Conservation (phyloP, 2,888 invertebrate species). For the Zygogramma bicolorata region DNA sequence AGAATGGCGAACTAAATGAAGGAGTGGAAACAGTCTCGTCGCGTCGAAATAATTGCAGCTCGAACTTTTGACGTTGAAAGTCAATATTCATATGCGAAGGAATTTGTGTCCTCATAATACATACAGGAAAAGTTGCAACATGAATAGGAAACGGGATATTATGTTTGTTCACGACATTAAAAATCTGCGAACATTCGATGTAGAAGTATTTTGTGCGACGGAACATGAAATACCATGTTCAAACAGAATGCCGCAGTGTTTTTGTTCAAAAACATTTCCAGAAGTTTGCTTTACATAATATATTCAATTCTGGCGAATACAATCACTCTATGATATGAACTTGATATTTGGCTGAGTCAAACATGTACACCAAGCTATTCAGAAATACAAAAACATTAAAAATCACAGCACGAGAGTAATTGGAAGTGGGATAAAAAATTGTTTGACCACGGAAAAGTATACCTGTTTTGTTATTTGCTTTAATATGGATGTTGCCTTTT, state of each 20-base stretch:
- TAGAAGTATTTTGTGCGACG: background rate
- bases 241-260: background rate
- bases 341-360: no score
- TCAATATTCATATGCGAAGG: background rate
- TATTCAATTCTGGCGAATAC: no score
- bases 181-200: background rate
- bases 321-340: no score
- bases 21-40: background rate
- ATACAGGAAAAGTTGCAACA: background rate
- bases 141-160: slow-evolving; percentile 1
- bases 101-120: background rate
- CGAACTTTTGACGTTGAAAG: background rate
- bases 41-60: background rate
- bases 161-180: background rate
- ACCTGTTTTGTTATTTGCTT: no score
- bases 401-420: no score
- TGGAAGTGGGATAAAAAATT: no score
- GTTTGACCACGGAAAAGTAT: no score
- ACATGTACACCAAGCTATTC: no score
- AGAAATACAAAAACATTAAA: no score
- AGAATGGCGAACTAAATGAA: background rate
- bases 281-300: background rate
- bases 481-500: no score
- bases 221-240: background rate
- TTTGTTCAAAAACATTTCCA: background rate